Percentiles rank a stretch among this genome's conserved stretches.
phyloP scores from a whole-genome alignment of 1,140 invertebrate genomes.

The Nomia melanderi region DNA sequence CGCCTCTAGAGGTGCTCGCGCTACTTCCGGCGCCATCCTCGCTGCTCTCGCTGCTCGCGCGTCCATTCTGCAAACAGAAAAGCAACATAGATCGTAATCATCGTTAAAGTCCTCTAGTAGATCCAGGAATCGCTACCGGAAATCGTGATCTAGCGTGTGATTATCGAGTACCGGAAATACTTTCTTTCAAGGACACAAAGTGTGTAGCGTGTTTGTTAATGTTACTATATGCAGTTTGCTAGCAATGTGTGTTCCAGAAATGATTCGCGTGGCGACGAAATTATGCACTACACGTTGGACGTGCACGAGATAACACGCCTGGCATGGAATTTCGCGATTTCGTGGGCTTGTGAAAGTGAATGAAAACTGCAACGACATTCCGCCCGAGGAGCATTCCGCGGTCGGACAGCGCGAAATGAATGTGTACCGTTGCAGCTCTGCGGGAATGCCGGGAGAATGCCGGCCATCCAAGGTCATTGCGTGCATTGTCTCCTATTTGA shows the following conservation, averaged over 20 bases:
- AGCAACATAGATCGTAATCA: conserved; percentile 15
- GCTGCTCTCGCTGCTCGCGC: conserved; percentile 89
- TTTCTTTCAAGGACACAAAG: conserved; percentile 14
- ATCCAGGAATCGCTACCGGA: conserved; percentile 23
- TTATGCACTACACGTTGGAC: conserved; percentile 28
- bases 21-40: conserved; percentile 85
- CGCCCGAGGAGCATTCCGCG: neutral
- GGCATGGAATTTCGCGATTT: conserved; percentile 20
- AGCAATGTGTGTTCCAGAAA: too few relatives aligned
- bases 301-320: conserved; percentile 16
- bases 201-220: too few relatives aligned
- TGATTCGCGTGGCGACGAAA: neutral
- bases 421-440: too few relatives aligned
- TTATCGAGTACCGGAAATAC: neutral
- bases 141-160: conserved; percentile 39
- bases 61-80: conserved; percentile 84
- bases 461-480: too few relatives aligned
- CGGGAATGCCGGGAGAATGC: too few relatives aligned
- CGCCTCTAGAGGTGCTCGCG: conserved; percentile 76
- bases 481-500: too few relatives aligned
- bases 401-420: neutral
- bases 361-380: too few relatives aligned
- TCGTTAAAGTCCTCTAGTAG: too few relatives aligned
- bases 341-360: neutral
- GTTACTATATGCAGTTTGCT: too few relatives aligned